Percentiles rank a stretch among this genome's conserved stretches.
Conservation (phyloP, 2,797 vertebrate genomes). For the Sebastes nivosus region DNA sequence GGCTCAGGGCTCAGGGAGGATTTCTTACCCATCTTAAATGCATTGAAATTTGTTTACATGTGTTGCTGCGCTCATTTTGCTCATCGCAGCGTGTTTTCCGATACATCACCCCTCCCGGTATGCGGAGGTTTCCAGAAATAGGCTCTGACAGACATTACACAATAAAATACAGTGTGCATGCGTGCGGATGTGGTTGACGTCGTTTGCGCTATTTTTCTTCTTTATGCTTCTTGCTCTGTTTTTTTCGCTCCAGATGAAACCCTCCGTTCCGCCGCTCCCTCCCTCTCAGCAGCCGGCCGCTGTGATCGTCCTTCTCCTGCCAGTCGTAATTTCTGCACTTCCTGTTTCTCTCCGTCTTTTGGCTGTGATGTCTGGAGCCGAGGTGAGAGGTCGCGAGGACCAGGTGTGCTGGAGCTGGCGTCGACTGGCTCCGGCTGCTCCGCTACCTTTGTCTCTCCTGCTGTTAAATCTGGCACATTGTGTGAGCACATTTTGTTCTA, state of each 20-base stretch:
- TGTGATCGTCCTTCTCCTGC: conserved; percentile 43
- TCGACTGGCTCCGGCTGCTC: conserved; percentile 24
- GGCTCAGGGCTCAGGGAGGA: conserved; percentile 31
- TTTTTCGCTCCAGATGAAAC: conserved; percentile 18
- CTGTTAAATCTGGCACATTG: conserved; percentile 49
- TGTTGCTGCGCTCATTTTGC: conserved; percentile 34
- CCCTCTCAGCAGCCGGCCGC: conserved; percentile 12
- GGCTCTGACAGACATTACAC: conserved; percentile 19
- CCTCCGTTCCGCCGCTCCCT: not conserved
- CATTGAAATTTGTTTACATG: conserved; percentile 50
- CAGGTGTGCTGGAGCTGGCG: conserved; percentile 68
- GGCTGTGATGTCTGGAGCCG: conserved; percentile 53
- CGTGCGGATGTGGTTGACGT: conserved; percentile 5
- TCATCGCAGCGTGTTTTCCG: conserved; percentile 21
- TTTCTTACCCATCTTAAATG: conserved; percentile 46
- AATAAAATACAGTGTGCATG: not conserved
- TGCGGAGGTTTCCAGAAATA: conserved; percentile 27
- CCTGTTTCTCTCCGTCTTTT: conserved; percentile 42
- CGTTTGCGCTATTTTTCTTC: conserved; percentile 14
- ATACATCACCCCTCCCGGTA: not conserved
- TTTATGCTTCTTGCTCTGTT: not conserved
- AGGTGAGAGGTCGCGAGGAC: conserved; percentile 66
- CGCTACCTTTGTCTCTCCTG: conserved; percentile 50
- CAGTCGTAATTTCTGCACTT: conserved; percentile 57
- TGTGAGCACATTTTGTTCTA: conserved; percentile 52